Conservation (phyloP, 2,888 invertebrate species). For the Oscheius sp. region DNA sequence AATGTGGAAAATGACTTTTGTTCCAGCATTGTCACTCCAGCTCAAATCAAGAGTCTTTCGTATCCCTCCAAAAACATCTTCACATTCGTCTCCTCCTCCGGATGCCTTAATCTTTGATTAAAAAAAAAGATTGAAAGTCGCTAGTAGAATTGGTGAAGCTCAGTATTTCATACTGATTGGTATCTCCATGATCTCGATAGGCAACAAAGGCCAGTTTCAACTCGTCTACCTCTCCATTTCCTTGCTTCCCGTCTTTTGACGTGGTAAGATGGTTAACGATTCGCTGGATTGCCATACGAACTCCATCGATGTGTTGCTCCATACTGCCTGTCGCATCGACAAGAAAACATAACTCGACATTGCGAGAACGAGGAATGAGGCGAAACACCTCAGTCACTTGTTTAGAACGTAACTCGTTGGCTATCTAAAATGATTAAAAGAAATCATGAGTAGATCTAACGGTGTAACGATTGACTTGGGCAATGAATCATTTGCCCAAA, state of each 20-base stretch:
- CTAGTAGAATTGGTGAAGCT: neutral
- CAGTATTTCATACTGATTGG: constrained; percentile 1
- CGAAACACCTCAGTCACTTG: neutral
- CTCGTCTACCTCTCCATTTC: neutral
- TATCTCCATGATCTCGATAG: constrained; percentile 29
- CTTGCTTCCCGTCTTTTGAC: neutral
- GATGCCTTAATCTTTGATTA: neutral
- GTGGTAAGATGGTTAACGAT: neutral
- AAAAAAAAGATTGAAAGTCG: constrained; percentile 8
- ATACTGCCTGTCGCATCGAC: constrained; percentile 14
- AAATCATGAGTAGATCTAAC: too few species aligned
- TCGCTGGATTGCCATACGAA: neutral
- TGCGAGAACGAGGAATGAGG: constrained; percentile 1
- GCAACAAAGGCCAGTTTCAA: constrained; percentile 29
- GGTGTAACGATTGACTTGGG: too few species aligned
- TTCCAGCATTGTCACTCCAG: constrained; percentile 28
- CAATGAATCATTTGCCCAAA: too few species aligned
- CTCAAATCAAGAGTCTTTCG: constrained; percentile 17
- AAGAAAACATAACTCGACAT: constrained; percentile 15
- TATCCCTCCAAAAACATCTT: constrained; percentile 38
- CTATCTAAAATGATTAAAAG: neutral
- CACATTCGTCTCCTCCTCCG: constrained; percentile 22
- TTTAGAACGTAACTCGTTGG: neutral
- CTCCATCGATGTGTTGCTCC: constrained; percentile 11
- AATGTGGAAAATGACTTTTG: constrained; percentile 36